phyloP scores from a whole-genome alignment of 2,888 invertebrate species.

The Metacarcinus magister region DNA sequence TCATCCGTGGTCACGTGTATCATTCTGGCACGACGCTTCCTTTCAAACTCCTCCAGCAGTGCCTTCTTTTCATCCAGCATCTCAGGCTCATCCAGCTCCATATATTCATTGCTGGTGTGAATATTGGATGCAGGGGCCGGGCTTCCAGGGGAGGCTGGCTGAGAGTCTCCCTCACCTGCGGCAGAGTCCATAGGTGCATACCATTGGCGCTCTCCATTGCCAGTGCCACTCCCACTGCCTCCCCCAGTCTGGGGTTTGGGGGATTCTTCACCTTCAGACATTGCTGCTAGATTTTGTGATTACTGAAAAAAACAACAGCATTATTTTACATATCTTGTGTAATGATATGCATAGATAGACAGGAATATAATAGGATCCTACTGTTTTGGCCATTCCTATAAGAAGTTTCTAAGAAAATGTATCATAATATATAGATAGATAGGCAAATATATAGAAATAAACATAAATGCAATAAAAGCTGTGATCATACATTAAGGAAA shows the following conservation, averaged over 20 bases:
- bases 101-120: slow-evolving; percentile 81
- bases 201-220: slow-evolving; percentile 70
- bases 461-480: too few species aligned
- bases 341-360: neutral
- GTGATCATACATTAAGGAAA: too few species aligned
- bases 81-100: slow-evolving; percentile 89
- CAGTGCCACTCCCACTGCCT: slow-evolving; percentile 49
- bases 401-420: neutral
- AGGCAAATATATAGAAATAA: too few species aligned
- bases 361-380: neutral
- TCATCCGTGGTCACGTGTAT: slow-evolving; percentile 99
- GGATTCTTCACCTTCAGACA: slow-evolving; percentile 79
- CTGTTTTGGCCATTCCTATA: neutral
- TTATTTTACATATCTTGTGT: neutral
- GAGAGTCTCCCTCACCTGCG: slow-evolving; percentile 62
- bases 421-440: neutral
- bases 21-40: slow-evolving; percentile 95
- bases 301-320: neutral
- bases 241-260: slow-evolving; percentile 58
- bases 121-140: slow-evolving; percentile 76
- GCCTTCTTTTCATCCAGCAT: slow-evolving; percentile 95
- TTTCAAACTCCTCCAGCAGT: slow-evolving; percentile 97
- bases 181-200: slow-evolving; percentile 68
- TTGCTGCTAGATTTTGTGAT: neutral
- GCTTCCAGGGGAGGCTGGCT: slow-evolving; percentile 71